phyloP scores from a whole-genome alignment of 2,113 vertebrate genomes.

The Ammodytes dubius region DNA sequence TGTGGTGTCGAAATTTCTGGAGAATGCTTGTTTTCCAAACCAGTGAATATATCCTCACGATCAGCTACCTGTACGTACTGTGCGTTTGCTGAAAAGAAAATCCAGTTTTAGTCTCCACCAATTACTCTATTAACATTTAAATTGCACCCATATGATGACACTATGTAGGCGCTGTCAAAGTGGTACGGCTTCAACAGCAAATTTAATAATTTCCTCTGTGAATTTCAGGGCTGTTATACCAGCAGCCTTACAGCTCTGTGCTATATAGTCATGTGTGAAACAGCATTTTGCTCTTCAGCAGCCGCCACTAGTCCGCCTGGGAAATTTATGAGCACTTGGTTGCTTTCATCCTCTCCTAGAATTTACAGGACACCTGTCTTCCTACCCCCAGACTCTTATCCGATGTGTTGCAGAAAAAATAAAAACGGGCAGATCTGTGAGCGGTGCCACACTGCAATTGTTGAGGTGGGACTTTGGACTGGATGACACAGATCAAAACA shows the following conservation, averaged over 20 bases:
- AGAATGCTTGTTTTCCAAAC: too few species aligned
- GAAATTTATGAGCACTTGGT: constrained; percentile 37
- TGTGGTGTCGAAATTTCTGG: too few species aligned
- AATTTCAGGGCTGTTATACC: not conserved
- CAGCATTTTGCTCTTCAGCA: constrained; percentile 10
- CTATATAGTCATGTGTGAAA: constrained; percentile 10
- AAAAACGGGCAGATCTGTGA: constrained; percentile 3
- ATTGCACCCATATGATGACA: not conserved
- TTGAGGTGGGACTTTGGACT: not conserved
- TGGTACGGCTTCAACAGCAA: not conserved
- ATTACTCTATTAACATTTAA: not conserved
- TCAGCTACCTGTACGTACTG: too few species aligned
- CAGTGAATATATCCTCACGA: too few species aligned
- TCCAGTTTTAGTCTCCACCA: not conserved
- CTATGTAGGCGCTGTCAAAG: not conserved
- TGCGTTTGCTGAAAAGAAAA: too few species aligned
- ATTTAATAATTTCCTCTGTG: not conserved
- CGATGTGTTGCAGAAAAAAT: constrained; percentile 31
- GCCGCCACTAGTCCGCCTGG: not conserved
- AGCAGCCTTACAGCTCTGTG: not conserved
- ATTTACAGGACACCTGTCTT: constrained; percentile 43
- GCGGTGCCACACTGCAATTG: not conserved
- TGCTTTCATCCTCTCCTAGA: constrained; percentile 37
- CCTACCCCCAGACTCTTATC: constrained; percentile 13
- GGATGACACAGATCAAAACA: not conserved